Evolutionary conservation across 2,888 invertebrate genomes (phyloP), one percentile per base, ranked within the genome.

Genomic region (Phaonia tiefii): DNA sequence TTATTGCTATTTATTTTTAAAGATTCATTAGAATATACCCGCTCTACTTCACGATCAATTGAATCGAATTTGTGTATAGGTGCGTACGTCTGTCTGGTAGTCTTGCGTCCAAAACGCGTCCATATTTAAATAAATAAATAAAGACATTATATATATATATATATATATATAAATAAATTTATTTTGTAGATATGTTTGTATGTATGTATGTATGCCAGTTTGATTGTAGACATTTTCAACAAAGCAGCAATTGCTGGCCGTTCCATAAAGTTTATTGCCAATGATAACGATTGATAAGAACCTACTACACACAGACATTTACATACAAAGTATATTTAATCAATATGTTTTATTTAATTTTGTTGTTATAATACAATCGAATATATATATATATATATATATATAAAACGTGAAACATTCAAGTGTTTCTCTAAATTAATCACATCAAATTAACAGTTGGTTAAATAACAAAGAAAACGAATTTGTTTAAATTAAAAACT

Each of bases 251-350:
- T 17, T 37, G 51, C 46, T 67, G 31, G 17, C 60, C 56, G n/a
- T 7, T 37, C 56, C 65, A 51, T 37, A 71, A 63, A 65, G 10
- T 65, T 56, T 65, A 74, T 65, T 37, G 46, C 56, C 26, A 74
- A 74, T 54, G 75, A 79, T 79, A 79, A 71, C 65, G 70, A 46
- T 60, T 75, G 79, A 79, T 79, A 79, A 79, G 75, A 44, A 26
- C 11, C n/a, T n/a, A n/a, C n/a, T n/a, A n/a, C n/a, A n/a, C n/a
- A n/a, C n/a, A n/a, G n/a, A n/a, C 31, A 31, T 31, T 31, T 8
- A 8, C 31, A 31, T 13, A 17, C 20, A 22, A 42, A 63, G n/a
- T 73, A 1, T 69, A 46, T 15, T 54, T 69, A 56, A 69, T 73
- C 69, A 49, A 65, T 73, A 54, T 70, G 11, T 56, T 56, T n/a